These are phyloP conservation scores for Cephalopterus ornatus DNA, from an alignment of 2,113 vertebrate genomes.

Conservation along the genomic window DNA sequence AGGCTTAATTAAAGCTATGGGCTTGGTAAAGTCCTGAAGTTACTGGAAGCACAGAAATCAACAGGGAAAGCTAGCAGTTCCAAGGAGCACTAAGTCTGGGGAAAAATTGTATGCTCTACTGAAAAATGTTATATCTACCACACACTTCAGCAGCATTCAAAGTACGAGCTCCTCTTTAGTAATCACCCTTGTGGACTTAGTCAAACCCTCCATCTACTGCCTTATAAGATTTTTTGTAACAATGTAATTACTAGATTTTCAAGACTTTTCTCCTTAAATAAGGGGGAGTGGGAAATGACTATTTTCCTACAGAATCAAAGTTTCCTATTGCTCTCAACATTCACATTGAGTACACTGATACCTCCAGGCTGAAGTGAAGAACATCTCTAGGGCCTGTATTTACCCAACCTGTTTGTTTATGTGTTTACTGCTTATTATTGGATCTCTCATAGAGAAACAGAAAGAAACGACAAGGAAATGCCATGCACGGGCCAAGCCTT, in stretches of 20 bases:
- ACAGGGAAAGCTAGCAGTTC: neutral
- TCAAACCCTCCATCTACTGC: neutral
- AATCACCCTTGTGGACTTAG: neutral
- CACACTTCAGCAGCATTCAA: neutral
- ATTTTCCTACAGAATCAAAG: neutral
- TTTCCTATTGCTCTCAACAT: neutral
- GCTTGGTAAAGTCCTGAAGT: neutral
- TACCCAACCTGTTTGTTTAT: neutral
- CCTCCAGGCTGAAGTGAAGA: neutral
- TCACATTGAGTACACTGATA: rapidly evolving
- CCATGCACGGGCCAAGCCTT: rapidly evolving
- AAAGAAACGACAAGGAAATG: neutral
- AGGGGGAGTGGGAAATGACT: rapidly evolving
- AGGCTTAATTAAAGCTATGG: neutral
- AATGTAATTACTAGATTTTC: neutral
- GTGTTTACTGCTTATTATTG: neutral
- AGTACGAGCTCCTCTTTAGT: neutral
- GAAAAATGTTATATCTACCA: neutral
- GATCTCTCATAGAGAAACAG: neutral
- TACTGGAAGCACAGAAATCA: neutral
- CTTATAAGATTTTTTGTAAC: neutral
- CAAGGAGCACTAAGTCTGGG: rapidly evolving
- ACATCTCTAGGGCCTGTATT: rapidly evolving
- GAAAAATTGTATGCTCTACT: neutral
- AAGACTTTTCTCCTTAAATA: neutral